These are phyloP conservation scores for Anorthoa munda DNA, from an alignment of 2,888 invertebrate species.

Conservation along the genomic window DNA sequence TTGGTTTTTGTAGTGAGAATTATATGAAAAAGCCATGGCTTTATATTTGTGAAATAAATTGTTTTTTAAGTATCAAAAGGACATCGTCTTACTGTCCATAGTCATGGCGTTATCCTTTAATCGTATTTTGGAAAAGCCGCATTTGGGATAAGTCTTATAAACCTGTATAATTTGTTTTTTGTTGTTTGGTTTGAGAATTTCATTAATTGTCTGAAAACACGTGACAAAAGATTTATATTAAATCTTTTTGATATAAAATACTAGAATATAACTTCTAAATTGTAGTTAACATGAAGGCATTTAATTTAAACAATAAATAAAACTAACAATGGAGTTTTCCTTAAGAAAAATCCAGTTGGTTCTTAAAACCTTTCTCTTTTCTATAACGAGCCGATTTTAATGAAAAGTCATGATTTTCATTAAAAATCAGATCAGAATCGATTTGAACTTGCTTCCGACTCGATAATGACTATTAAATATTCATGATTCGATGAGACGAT, in stretches of 20 bases:
- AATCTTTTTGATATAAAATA: neutral
- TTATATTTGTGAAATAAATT: slow-evolving; percentile 8
- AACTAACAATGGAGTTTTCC: neutral
- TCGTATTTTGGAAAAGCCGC: too few species aligned
- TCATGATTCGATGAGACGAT: slow-evolving; percentile 46
- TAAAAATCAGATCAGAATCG: slow-evolving; percentile 34
- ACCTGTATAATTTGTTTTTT: too few species aligned
- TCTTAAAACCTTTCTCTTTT: too few species aligned
- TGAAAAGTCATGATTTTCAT: slow-evolving; percentile 53
- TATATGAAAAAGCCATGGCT: slow-evolving; percentile 14
- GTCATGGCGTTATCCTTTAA: too few species aligned
- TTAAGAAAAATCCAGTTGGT: too few species aligned
- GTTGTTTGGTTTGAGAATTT: too few species aligned
- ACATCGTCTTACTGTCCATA: too few species aligned
- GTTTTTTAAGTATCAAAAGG: neutral
- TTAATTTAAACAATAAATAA: neutral
- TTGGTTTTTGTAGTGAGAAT: slow-evolving; percentile 25
- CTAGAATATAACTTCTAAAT: neutral
- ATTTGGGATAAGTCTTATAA: too few species aligned
- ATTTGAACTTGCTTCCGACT: slow-evolving; percentile 33
- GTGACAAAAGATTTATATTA: neutral
- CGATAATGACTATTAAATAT: slow-evolving; percentile 49
- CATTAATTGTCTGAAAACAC: neutral
- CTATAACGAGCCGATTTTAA: slow-evolving; percentile 38
- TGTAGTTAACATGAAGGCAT: neutral